Evolutionary conservation across 2,888 invertebrate genomes (phyloP).

Genomic region (Alcis repandata): DNA sequence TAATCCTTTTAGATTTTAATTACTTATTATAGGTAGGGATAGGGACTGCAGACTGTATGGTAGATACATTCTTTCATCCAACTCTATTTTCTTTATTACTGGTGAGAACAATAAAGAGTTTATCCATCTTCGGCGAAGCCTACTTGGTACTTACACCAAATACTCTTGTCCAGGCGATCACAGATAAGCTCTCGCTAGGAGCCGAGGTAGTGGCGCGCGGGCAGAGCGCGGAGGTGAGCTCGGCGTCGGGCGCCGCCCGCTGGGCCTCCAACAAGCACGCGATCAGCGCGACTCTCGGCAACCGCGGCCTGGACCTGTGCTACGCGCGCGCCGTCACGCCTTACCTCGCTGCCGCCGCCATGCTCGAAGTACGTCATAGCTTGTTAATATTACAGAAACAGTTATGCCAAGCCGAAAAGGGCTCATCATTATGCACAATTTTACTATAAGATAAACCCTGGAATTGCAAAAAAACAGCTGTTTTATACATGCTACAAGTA

Average conservation of each 20-base stretch:
- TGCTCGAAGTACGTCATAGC: slow-evolving; percentile 71
- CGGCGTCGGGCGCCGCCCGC: slow-evolving; percentile 76
- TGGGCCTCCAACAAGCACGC: slow-evolving; percentile 71
- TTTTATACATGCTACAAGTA: no score
- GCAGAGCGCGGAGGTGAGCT: slow-evolving; percentile 70
- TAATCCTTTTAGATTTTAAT: no score
- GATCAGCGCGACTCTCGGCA: slow-evolving; percentile 79
- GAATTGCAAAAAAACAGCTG: no score
- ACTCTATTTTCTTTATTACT: no score
- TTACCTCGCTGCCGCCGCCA: slow-evolving; percentile 76
- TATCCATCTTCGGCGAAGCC: background rate
- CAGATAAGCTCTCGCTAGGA: slow-evolving; percentile 72
- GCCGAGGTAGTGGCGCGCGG: slow-evolving; percentile 79
- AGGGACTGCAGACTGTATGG: no score
- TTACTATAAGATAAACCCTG: no score
- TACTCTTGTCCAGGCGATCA: slow-evolving; percentile 64
- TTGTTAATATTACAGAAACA: no score
- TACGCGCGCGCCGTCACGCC: slow-evolving; percentile 75
- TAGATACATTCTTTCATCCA: no score
- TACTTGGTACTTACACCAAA: background rate
- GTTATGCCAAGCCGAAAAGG: no score
- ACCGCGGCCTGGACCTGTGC: slow-evolving; percentile 78
- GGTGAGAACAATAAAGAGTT: no score
- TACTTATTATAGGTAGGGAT: no score
- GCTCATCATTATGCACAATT: no score